phyloP scores from a whole-genome alignment of 2,888 invertebrate genomes.

The Imbricaverruca yamaguchii region DNA sequence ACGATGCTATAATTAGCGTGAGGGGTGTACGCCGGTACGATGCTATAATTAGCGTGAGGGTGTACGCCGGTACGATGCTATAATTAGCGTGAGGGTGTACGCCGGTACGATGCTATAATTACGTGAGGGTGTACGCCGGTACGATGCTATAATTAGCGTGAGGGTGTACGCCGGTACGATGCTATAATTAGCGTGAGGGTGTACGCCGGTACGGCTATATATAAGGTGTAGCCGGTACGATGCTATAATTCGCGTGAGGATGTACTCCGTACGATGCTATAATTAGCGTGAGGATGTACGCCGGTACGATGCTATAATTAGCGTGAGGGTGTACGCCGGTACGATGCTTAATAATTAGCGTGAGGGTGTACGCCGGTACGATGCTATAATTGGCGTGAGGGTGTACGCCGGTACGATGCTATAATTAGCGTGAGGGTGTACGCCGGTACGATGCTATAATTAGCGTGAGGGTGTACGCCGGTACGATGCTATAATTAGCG shows the following conservation, averaged over 20 bases:
- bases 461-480: not conserved
- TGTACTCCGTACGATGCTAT: too few species aligned
- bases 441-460: too few species aligned
- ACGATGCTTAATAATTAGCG: not conserved
- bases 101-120: not conserved
- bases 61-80: too few species aligned
- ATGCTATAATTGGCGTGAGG: not conserved
- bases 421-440: not conserved
- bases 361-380: not conserved
- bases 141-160: not conserved
- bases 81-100: not conserved
- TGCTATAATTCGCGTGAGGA: not conserved
- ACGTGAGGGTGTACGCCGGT: not conserved
- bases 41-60: not conserved
- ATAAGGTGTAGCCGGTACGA: too few species aligned
- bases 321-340: not conserved
- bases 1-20: not conserved
- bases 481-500: not conserved
- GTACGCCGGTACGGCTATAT: too few species aligned
- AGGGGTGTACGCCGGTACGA: too few species aligned
- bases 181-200: not conserved
- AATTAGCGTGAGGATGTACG: not conserved
- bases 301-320: not conserved
- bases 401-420: too few species aligned
- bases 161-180: too few species aligned